Evolutionary conservation across 2,888 invertebrate genomes (phyloP).

Genomic region (Hyles lineata): DNA sequence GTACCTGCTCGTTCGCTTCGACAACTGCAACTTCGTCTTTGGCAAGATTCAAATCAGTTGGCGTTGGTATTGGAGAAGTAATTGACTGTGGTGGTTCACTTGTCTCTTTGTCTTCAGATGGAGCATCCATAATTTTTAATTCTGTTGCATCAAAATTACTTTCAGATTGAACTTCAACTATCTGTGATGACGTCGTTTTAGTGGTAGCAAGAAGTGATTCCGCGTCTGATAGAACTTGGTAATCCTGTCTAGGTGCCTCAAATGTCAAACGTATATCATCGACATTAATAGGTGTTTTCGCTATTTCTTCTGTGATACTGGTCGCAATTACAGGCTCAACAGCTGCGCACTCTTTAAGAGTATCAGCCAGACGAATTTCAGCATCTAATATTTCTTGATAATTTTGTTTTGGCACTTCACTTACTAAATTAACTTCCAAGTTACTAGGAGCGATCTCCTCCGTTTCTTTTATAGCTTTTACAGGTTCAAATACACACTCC

Average conservation of each 20-base stretch:
- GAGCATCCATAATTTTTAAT: neutral
- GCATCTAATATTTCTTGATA: conserved; percentile 16
- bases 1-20: too few species aligned
- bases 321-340: conserved; percentile 30
- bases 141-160: neutral
- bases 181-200: neutral
- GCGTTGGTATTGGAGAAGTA: neutral
- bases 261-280: conserved; percentile 28
- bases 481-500: too few species aligned
- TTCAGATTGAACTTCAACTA: neutral
- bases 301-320: neutral
- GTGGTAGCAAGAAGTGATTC: conserved; percentile 44
- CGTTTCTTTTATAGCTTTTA: neutral
- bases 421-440: neutral
- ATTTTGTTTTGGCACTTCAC: conserved; percentile 19
- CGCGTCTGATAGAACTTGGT: conserved; percentile 44
- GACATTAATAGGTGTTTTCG: neutral
- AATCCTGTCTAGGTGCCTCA: conserved; percentile 40
- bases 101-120: neutral
- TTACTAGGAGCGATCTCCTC: neutral
- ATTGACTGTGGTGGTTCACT: neutral
- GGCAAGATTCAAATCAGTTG: neutral
- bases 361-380: conserved; percentile 13
- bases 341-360: conserved; percentile 17
- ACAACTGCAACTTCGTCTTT: neutral